Conservation (phyloP, 2,888 invertebrate species). For the Heterodera filipjevi region DNA sequence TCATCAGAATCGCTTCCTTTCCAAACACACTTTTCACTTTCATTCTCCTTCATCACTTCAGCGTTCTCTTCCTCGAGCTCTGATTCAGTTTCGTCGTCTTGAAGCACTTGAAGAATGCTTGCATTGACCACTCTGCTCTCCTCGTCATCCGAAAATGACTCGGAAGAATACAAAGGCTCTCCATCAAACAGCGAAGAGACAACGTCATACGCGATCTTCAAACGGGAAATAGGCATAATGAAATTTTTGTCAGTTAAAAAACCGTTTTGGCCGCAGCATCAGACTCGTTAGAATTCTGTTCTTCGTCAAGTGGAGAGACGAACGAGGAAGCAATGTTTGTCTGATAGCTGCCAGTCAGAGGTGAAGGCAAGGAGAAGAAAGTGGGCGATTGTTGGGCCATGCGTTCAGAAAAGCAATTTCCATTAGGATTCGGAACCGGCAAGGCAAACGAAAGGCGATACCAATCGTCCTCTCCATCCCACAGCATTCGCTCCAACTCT, state of each 20-base stretch:
- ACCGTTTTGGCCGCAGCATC: conserved; percentile 22
- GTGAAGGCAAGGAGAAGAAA: conserved; percentile 1
- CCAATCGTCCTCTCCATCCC: conserved; percentile 29
- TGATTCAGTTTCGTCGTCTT: conserved; percentile 1
- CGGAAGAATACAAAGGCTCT: conserved; percentile 9
- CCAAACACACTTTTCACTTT: not conserved
- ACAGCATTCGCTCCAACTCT: conserved; percentile 35
- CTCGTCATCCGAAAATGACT: conserved; percentile 19
- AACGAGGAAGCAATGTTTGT: conserved; percentile 11
- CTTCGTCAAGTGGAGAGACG: conserved; percentile 21
- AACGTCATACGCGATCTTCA: conserved; percentile 24
- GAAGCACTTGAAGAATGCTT: conserved; percentile 15
- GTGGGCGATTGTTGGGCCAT: not conserved
- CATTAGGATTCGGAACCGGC: not conserved
- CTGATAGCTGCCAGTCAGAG: not conserved
- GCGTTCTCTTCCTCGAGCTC: not conserved
- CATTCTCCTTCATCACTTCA: not conserved
- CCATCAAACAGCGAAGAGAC: conserved; percentile 22
- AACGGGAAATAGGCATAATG: not conserved
- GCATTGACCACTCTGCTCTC: conserved; percentile 6
- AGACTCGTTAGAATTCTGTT: not conserved
- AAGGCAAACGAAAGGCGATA: not conserved
- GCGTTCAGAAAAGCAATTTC: not conserved
- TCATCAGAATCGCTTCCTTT: not conserved
- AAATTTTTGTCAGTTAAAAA: not conserved